Evolutionary conservation across 2,113 vertebrate species (phyloP).

Genomic region (Chauna torquata): DNA sequence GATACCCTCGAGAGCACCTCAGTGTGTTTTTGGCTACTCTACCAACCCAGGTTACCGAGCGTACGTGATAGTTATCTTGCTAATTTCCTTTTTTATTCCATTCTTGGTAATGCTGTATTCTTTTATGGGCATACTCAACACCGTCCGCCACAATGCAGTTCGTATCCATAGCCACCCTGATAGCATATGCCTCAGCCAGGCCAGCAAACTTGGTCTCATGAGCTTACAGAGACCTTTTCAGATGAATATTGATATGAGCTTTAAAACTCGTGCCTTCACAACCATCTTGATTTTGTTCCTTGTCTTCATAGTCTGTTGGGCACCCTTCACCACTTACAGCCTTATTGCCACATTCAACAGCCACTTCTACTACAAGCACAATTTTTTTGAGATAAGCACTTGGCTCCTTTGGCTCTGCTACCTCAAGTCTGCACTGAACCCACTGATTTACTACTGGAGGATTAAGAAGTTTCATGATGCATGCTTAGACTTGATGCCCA

Average conservation of each 20-base stretch:
- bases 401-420: constrained; percentile 98
- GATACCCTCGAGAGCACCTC: constrained; percentile 89
- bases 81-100: constrained; percentile 93
- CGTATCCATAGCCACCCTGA: constrained; percentile 95
- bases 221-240: constrained; percentile 95
- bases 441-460: constrained; percentile 98
- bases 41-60: constrained; percentile 84
- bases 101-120: constrained; percentile 94
- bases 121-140: constrained; percentile 95
- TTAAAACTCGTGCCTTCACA: constrained; percentile 99
- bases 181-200: constrained; percentile 94
- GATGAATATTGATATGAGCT: constrained; percentile 97
- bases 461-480: constrained; percentile 98
- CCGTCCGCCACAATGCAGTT: constrained; percentile 93
- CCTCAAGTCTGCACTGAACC: constrained; percentile 99
- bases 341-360: constrained; percentile 91
- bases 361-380: constrained; percentile 90
- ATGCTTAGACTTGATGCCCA: constrained; percentile 95
- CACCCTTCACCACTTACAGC: constrained; percentile 93
- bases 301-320: constrained; percentile 94
- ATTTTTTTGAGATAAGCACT: constrained; percentile 96
- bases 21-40: constrained; percentile 95
- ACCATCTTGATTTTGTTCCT: constrained; percentile 98
- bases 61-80: constrained; percentile 88
- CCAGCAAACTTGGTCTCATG: constrained; percentile 95